These are phyloP conservation scores for Adrianichthys oophorus DNA, from an alignment of 2,797 vertebrate genomes.

Conservation along the genomic window DNA sequence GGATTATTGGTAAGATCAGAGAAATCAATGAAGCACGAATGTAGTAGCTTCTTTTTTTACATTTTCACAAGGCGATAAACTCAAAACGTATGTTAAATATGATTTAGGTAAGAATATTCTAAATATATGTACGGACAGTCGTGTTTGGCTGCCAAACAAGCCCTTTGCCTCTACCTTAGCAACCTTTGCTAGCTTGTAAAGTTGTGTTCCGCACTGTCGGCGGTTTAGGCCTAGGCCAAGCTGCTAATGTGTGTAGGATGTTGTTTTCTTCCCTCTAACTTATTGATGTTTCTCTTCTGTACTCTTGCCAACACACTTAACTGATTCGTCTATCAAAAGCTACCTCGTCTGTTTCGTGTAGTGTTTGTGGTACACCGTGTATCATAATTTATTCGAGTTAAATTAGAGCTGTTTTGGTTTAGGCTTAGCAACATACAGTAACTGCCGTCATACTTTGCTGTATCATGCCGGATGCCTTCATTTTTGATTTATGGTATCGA, in stretches of 20 bases:
- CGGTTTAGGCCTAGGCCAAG: slow-evolving; percentile 59
- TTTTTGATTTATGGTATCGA: slow-evolving; percentile 32
- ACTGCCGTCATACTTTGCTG: slow-evolving; percentile 51
- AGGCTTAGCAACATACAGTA: slow-evolving; percentile 13
- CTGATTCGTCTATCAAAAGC: slow-evolving; percentile 40
- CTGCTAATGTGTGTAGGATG: slow-evolving; percentile 40
- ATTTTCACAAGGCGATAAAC: slow-evolving; percentile 3
- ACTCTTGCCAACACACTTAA: slow-evolving; percentile 52
- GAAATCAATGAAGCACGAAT: slow-evolving; percentile 75
- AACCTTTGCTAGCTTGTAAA: slow-evolving; percentile 63
- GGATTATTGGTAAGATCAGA: slow-evolving; percentile 84
- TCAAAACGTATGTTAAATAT: not conserved
- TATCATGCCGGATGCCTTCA: slow-evolving; percentile 53
- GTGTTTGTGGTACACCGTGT: slow-evolving; percentile 1
- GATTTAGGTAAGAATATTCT: rapidly evolving
- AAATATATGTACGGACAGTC: not conserved
- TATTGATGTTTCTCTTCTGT: slow-evolving; percentile 61
- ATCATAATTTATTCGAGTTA: slow-evolving; percentile 3
- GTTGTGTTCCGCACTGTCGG: slow-evolving; percentile 67
- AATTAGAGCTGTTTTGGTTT: slow-evolving; percentile 8
- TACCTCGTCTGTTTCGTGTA: slow-evolving; percentile 4
- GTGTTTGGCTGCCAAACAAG: slow-evolving; percentile 29
- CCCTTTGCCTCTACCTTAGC: slow-evolving; percentile 25
- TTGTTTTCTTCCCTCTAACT: slow-evolving; percentile 61
- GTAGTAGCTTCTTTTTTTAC: slow-evolving; percentile 42